Base-by-base conservation (phyloP, 2,797 vertebrate species). In the Mus caroli region DNA sequence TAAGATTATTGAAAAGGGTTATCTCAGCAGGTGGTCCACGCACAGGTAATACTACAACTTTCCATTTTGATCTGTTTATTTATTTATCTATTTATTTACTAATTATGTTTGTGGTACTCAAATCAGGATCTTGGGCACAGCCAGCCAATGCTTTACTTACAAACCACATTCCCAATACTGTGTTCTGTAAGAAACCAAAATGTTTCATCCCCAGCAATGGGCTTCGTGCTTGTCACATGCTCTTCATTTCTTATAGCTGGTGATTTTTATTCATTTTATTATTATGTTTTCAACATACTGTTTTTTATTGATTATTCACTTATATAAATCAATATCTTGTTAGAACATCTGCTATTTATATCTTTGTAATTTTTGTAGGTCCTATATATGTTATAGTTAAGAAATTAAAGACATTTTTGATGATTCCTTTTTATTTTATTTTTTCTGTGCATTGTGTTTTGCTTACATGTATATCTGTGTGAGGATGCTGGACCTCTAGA, bases 1-100 rank as follows among this genome's bases (percentile, higher is more conserved):
- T 76, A 94, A 28, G 88, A 62, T 92, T 92, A 96, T 3, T 84
- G 46, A 75, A 77, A 90, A 56, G 4, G 10, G 54, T 93, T 12
- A 43, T 43, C 28, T 8, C 15, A 1, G 12, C 54, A 46, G 60
- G 76, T 28, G 50, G 34, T 67, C 84, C 83, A 46, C n/a, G 6
- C 10, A 86, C 12, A 94, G 69, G 24, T 56, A 79, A 6, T 43
- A 54, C 22, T 54, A 24, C 56, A 94, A 79, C 54, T 83, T 90
- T 83, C 58, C 26, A 46, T 86, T 80, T 94, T 60, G 46, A 4
- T 54, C 10, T 75, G 9, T 67, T 20, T 60, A 22, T 60, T 22
- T 60, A 24, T 24, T 2, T 60, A 22, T 24, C 6, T 60, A 22
- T 60, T 7, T 60, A 22, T 60, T 24, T 60, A n/a, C 31, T 86